Conservation (phyloP, 2,113 vertebrate genomes). For the Lonchura striata region DNA sequence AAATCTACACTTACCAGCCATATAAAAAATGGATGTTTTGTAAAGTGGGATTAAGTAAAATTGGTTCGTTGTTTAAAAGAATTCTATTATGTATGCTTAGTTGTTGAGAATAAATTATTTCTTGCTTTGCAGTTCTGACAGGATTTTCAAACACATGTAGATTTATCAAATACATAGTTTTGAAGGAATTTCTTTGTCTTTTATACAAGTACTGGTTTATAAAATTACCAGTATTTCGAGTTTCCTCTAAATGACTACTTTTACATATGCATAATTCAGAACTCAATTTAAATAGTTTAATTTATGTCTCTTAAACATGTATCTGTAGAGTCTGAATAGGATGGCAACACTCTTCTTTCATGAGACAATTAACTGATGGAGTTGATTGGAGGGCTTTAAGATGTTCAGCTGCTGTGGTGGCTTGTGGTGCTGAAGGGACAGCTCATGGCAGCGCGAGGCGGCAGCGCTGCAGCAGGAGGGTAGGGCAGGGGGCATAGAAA, state of each 20-base stretch:
- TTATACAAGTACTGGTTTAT: not conserved
- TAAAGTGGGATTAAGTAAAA: not conserved
- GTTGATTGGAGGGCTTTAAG: not conserved
- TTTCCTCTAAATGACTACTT: not conserved
- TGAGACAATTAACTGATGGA: not conserved
- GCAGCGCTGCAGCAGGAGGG: fast-evolving
- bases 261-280: not conserved
- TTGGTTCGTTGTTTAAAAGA: not conserved
- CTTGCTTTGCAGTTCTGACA: not conserved
- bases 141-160: not conserved
- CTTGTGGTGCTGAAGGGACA: slow-evolving; percentile 48
- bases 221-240: not conserved
- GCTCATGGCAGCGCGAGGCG: not conserved
- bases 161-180: not conserved
- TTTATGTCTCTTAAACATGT: not conserved
- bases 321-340: not conserved
- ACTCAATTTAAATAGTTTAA: not conserved
- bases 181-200: not conserved
- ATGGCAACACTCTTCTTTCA: not conserved
- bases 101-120: not conserved
- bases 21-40: not conserved
- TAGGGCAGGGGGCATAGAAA: not conserved
- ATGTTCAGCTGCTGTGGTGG: fast-evolving
- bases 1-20: not conserved
- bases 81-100: not conserved